phyloP scores from a whole-genome alignment of 2,888 invertebrate genomes.

The Ellobium chinense region DNA sequence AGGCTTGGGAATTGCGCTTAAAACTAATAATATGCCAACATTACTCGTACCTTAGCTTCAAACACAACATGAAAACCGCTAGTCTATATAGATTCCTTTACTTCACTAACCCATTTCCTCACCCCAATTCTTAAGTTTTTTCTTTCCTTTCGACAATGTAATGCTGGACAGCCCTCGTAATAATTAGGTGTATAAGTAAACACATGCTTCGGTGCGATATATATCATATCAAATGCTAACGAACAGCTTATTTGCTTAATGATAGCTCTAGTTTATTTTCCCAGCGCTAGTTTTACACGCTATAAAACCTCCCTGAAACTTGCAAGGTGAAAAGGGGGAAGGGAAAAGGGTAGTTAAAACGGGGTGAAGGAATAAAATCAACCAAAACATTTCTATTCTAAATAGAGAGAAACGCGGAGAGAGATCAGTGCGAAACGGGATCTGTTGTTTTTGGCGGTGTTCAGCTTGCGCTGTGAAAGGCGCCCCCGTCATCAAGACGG shows the following conservation, averaged over 20 bases:
- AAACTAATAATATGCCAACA: too few relatives aligned
- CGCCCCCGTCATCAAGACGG: not conserved
- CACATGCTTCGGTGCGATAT: too few relatives aligned
- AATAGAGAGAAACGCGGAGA: not conserved
- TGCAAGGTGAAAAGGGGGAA: not conserved
- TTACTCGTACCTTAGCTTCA: too few relatives aligned
- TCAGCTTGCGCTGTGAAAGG: not conserved
- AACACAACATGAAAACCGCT: too few relatives aligned
- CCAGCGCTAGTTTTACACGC: not conserved
- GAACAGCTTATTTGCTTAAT: conserved; percentile 7
- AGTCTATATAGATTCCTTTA: too few relatives aligned
- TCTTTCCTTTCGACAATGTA: too few relatives aligned
- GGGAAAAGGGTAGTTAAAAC: not conserved
- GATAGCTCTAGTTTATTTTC: conserved; percentile 6
- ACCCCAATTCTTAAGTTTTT: too few relatives aligned
- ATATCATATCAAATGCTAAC: not conserved
- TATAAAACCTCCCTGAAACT: not conserved
- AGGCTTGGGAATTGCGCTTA: too few relatives aligned
- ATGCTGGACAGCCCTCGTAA: too few relatives aligned
- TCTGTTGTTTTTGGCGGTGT: not conserved
- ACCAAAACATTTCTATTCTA: not conserved
- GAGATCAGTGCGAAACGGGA: not conserved
- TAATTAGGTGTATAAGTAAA: too few relatives aligned
- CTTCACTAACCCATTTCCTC: too few relatives aligned
- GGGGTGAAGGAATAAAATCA: not conserved